phyloP scores from a whole-genome alignment of 2,888 invertebrate species.

The Anticlea derivata region DNA sequence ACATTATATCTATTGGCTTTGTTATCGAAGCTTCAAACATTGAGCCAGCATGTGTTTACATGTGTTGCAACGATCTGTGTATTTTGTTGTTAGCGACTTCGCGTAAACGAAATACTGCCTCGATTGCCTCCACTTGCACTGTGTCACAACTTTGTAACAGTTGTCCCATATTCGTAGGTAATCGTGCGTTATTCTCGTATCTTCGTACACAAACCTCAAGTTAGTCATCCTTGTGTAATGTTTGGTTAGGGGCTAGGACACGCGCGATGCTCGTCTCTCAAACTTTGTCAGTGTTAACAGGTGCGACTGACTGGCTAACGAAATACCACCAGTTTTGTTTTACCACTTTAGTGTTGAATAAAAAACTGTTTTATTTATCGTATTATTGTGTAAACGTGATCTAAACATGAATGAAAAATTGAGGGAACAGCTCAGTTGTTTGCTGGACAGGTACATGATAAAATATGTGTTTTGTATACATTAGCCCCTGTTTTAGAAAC shows the following conservation, averaged over 20 bases:
- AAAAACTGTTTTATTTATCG: constrained; percentile 5
- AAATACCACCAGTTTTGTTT: constrained; percentile 34
- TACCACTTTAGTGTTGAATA: not conserved
- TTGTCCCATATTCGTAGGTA: constrained; percentile 65
- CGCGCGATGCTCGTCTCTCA: constrained; percentile 39
- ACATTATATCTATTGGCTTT: not conserved
- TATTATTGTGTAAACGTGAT: constrained; percentile 36
- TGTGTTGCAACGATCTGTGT: constrained; percentile 5
- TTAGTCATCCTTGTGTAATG: constrained; percentile 58
- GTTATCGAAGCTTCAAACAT: constrained; percentile 6
- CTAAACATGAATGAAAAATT: constrained; percentile 52
- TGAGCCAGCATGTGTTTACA: not conserved
- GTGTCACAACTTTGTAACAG: constrained; percentile 61
- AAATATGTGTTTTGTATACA: no score
- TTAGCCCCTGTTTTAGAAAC: no score
- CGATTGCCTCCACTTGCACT: constrained; percentile 47
- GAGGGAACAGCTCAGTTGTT: constrained; percentile 51
- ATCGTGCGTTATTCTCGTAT: constrained; percentile 56
- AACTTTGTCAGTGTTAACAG: constrained; percentile 36
- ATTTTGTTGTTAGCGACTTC: constrained; percentile 10
- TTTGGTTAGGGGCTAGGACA: constrained; percentile 49
- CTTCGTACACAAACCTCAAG: constrained; percentile 57
- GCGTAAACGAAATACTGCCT: constrained; percentile 37
- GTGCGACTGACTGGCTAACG: no score
- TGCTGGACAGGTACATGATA: constrained; percentile 54